Evolutionary conservation across 2,113 vertebrate genomes (phyloP).

Genomic region (Panthera tigris): DNA sequence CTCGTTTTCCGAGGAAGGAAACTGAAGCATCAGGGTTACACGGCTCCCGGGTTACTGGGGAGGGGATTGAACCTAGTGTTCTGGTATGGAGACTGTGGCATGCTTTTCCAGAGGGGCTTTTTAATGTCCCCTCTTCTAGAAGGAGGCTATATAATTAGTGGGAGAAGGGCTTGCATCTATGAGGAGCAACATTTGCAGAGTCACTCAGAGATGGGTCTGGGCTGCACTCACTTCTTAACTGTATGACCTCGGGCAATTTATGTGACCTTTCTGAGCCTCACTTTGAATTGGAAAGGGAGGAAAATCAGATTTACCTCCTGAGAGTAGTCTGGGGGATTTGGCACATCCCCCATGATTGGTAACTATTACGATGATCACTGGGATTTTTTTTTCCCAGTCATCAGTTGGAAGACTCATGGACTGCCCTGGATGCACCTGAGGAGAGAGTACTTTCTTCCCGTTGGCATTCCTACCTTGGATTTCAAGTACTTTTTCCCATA

Average conservation of each 20-base stretch:
- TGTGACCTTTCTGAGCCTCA: not conserved
- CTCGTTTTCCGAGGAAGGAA: not conserved
- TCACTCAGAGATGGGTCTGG: not conserved
- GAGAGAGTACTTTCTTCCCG: not conserved
- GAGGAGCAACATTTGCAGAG: not conserved
- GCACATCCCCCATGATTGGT: not conserved
- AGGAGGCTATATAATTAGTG: not conserved
- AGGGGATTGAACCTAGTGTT: not conserved
- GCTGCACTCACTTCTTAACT: not conserved
- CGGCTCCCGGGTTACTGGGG: not conserved
- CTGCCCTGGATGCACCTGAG: not conserved
- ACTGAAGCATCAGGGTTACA: not conserved
- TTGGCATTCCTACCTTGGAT: not conserved
- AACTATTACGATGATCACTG: not conserved
- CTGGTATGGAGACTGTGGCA: rapidly evolving
- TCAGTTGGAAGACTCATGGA: not conserved
- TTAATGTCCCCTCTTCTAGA: no score
- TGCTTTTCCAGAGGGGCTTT: not conserved
- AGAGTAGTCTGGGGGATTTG: not conserved
- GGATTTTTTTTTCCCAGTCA: not conserved
- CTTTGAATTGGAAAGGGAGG: not conserved
- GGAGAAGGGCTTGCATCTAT: not conserved
- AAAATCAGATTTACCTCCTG: not conserved
- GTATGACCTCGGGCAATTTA: not conserved
- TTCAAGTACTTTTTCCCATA: not conserved